Conservation (phyloP, 2,888 invertebrate species). For the Melitaea athalia region DNA sequence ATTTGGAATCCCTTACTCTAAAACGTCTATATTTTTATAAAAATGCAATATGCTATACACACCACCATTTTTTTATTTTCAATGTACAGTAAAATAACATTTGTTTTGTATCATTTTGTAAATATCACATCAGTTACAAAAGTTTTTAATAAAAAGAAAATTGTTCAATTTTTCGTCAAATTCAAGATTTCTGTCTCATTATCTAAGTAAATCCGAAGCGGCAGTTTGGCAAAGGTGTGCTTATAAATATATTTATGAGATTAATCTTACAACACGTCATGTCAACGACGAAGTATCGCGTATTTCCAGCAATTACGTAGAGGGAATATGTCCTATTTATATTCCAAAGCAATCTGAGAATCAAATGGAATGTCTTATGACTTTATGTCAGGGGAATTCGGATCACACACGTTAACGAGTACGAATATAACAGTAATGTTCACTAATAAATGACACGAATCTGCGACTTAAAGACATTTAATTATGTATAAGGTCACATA, state of each 20-base stretch:
- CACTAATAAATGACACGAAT: background rate
- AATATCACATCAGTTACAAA: too few species aligned
- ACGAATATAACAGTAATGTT: background rate
- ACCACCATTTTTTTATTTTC: too few species aligned
- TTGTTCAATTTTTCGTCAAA: background rate
- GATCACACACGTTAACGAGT: background rate
- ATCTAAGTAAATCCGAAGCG: background rate
- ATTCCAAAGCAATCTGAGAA: slow-evolving; percentile 12
- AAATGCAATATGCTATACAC: too few species aligned
- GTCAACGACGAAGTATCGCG: slow-evolving; percentile 7
- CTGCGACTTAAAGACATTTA: background rate
- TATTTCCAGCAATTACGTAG: slow-evolving; percentile 12
- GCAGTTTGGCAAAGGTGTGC: too few species aligned
- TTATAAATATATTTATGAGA: background rate
- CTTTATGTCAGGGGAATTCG: slow-evolving; percentile 4
- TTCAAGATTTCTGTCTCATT: background rate
- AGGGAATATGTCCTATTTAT: slow-evolving; percentile 15
- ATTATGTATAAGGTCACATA: background rate
- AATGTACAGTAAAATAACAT: too few species aligned
- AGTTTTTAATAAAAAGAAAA: too few species aligned
- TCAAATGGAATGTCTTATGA: slow-evolving; percentile 22
- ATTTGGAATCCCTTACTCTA: too few species aligned
- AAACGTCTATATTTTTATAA: too few species aligned
- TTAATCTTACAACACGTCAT: slow-evolving; percentile 9
- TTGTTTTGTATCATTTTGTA: too few species aligned